Base-by-base conservation (phyloP, 2,113 vertebrate genomes). In the Ptychochromis oligacanthus region DNA sequence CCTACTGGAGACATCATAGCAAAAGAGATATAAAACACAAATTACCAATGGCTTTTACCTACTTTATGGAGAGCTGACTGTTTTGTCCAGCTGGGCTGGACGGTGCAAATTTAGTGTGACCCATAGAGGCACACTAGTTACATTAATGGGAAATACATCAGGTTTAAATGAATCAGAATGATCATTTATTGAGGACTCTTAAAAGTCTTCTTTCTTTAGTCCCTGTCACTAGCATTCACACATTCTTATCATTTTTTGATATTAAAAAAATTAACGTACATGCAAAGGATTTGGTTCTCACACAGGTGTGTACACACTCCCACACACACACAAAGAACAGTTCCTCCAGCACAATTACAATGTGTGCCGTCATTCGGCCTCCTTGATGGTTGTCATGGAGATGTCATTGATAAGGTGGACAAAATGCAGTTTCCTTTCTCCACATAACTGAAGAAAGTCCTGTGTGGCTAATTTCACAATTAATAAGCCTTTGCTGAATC, bases 381-480 rank as follows among this genome's bases (percentile, higher is more conserved):
- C 89, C 80, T 89, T 89, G 78, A 82, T 88, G 89, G 95, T 95
- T 94, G 94, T 90, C 94, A 95, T 95, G 93, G 95, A 88, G 94
- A 95, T 92, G 92, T 91, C 93, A 95, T 93, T 95, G 93, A 92
- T 90, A 88, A 89, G 89, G 84, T 92, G 83, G 89, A 84, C 85
- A 84, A 90, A 89, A 90, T 75, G 56, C 24, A 74, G 78, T 78
- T 79, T 55, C 40, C 75, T 87, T 81, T 81, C 82, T 87, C 82
- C 49, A 20, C 59, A n/a, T 14, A 77, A 88, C 77, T 65, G 76
- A 87, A 79, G 18, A 80, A 80, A 14, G 52, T 84, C 77, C 75
- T 83, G 58, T 9, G 40, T 49, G 61, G 80, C 43, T 31, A 54
- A 61, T 38, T 57, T 43, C 62, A 75, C 60, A 49, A 24, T 81